Evolutionary conservation across 2,888 invertebrate genomes (phyloP).

Genomic region (Troides oblongomaculatus): DNA sequence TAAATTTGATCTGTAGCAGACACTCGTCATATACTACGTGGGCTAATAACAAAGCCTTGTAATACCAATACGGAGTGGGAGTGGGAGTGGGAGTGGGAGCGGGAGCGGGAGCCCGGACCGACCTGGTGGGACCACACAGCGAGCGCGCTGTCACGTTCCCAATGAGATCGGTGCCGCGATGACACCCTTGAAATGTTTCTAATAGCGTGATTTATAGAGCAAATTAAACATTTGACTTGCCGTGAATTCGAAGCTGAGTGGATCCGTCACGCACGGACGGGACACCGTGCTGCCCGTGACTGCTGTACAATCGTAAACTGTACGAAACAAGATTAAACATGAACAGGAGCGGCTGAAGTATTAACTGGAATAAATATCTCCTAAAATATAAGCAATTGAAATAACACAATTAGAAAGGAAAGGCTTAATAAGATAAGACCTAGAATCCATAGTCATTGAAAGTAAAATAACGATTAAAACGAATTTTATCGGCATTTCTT

Average conservation of each 20-base stretch:
- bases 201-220: conserved; percentile 79
- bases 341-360: too few relatives aligned
- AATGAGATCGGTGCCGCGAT: conserved; percentile 73
- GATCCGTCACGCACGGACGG: conserved; percentile 76
- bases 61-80: conserved; percentile 48
- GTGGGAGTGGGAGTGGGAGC: not conserved
- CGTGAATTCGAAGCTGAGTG: conserved; percentile 78
- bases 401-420: too few relatives aligned
- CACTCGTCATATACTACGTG: conserved; percentile 53
- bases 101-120: conserved; percentile 37
- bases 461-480: too few relatives aligned
- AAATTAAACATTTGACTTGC: conserved; percentile 80
- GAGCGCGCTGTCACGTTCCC: conserved; percentile 68
- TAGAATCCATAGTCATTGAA: too few relatives aligned
- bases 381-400: too few relatives aligned
- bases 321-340: too few relatives aligned
- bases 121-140: conserved; percentile 59
- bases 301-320: conserved; percentile 24
- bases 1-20: conserved; percentile 57
- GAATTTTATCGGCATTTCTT: too few relatives aligned
- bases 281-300: conserved; percentile 39
- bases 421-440: too few relatives aligned
- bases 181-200: conserved; percentile 79
- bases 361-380: too few relatives aligned
- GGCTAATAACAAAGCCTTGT: conserved; percentile 52